Percentiles rank a stretch among this genome's conserved stretches.
Evolutionary conservation across 2,888 invertebrate genomes (phyloP).

Genomic region (Nemoura dubitans): DNA sequence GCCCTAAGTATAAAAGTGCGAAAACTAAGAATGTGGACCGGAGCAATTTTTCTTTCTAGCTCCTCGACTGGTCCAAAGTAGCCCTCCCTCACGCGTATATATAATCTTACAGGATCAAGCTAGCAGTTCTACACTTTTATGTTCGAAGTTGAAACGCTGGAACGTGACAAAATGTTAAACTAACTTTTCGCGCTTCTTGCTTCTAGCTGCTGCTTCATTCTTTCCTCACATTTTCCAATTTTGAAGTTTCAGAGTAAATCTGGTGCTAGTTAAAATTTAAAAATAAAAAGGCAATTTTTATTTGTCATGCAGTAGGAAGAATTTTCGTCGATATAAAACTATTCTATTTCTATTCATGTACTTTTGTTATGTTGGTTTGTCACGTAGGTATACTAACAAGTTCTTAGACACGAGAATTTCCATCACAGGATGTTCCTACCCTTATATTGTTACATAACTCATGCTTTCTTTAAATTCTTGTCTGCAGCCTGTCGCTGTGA

Average conservation of each 20-base stretch:
- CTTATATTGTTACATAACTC: background rate
- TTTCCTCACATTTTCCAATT: background rate
- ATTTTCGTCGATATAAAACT: background rate
- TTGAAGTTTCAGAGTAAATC: background rate
- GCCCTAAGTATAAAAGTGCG: too few relatives aligned
- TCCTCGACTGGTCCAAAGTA: too few relatives aligned
- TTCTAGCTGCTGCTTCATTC: background rate
- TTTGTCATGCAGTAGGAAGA: background rate
- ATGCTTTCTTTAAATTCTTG: background rate
- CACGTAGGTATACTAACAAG: background rate
- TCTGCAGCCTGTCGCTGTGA: too few relatives aligned
- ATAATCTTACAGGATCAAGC: too few relatives aligned
- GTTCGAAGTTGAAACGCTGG: background rate
- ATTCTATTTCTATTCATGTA: background rate
- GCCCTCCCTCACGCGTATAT: too few relatives aligned
- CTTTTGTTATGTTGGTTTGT: background rate
- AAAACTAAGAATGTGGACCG: too few relatives aligned
- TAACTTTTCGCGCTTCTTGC: background rate
- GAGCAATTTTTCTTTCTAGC: too few relatives aligned
- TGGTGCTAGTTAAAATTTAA: background rate
- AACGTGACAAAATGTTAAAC: background rate
- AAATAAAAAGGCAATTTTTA: background rate
- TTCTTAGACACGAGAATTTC: background rate
- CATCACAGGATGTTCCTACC: background rate
- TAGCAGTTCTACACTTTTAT: too few relatives aligned